Evolutionary conservation across 37 sponge, comb jelly and placozoan species (phyloP), one percentile per base, ranked within the genome.

Genomic region (Bolinopsis microptera): DNA sequence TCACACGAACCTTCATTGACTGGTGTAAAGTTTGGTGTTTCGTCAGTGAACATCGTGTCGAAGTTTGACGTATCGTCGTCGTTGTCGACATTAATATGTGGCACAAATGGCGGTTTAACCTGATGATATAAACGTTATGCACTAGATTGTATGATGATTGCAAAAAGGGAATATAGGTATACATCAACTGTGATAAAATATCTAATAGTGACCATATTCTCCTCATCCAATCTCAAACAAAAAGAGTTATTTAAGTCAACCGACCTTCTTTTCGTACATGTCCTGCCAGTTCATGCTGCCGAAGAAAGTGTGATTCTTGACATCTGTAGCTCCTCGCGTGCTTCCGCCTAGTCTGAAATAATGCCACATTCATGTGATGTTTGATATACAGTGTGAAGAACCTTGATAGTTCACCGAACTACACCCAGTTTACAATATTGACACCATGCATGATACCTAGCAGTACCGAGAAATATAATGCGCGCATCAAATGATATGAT

Each of bases 1-100:
- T 13, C 13, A 48, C 61, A 94, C 94, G 83, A 69, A 96, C 97
- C 92, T 27, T 83, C 93, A 93, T 96, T 96, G 24, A 96, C 97
- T 0, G 97, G 97, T 21, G 98, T 98, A 33, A 96, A 94, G 3
- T 95, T 76, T 34, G 96, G 95, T 16, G 92, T 93, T 41, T 98
- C 98, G 24, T 25, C 94, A 32, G 98, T 98, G 93, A 98, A 98
- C 48, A 96, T 97, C 0, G 95, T 32, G 93, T 98, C 98, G 93
- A 98, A 98, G 93, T 96, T 83, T 0, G 94, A 32, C 23, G 95
- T 96, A 90, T 96, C 96, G 34, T 94, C 93, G 0, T 94, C 96
- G 21, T 28, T 30, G 16, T 37, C 48, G 24, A 68, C 69, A 34
- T 77, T 94, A 27, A 98, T 93, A 33, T 94, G 76, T 23, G 98